Evolutionary conservation across 2,797 vertebrate species (phyloP), one percentile per base, ranked within the genome.

Genomic region (Falco biarmicus): DNA sequence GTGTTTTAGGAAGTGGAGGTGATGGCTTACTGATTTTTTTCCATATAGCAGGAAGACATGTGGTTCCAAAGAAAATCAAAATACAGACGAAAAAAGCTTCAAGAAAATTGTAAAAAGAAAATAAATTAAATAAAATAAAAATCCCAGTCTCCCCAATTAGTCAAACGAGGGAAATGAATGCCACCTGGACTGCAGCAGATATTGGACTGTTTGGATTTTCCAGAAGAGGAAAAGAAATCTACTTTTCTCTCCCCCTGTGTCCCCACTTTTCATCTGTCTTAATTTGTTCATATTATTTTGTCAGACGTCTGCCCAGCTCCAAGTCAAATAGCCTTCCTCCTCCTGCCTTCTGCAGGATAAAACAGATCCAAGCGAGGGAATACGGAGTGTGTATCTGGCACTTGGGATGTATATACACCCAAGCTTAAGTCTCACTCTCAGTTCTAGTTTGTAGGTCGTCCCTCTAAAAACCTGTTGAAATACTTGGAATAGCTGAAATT

Each of bases 111-210:
- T 85, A 86, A 94, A 90, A 96, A 81, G 84, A 95, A 94, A 93
- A 94, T 75, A 92, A 89, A 69, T 83, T 37, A 59, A 92, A 84
- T 75, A 70, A 86, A 94, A 93, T 75, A 45, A 93, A 97, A 94
- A 66, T 65, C 75, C 81, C 88, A 78, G 78, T 34, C 77, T 86
- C 87, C 60, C 48, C 91, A 94, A 1, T 83, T 93, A 96, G 87
- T 65, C 90, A 80, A 91, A 93, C 0, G 24, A 94, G 93, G 94
- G 80, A 95, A 97, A 96, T 97, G 84, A 97, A 96, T 96, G 91
- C 94, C 97, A 98, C 97, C 90, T 90, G 95, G 86, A 57, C 90
- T 90, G 81, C 93, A 95, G 91, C 89, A 96, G 93, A 97, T 97
- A 95, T 87, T 91, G 90, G 75, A 95, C 95, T 89, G 71, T 84